Evolutionary conservation across 2,888 invertebrate species (phyloP).

Genomic region (Tetheella fluctuosa): DNA sequence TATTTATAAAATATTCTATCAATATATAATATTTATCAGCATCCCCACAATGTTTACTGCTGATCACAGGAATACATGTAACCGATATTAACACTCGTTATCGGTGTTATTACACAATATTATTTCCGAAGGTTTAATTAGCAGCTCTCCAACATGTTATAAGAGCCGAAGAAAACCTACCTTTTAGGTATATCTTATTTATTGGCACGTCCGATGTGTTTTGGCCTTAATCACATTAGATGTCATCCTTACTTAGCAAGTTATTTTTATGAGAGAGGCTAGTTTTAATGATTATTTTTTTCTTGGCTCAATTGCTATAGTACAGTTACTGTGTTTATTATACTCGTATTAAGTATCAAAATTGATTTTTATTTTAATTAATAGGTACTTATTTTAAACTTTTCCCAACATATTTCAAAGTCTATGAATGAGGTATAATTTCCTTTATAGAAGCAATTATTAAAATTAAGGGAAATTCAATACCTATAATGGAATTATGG

Average conservation of each 20-base stretch:
- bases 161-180: not conserved
- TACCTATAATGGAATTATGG: constrained; percentile 32
- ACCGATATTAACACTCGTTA: not conserved
- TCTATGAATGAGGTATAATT: not conserved
- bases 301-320: not conserved
- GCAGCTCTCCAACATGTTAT: constrained; percentile 13
- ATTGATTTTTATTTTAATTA: too few relatives aligned
- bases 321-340: too few relatives aligned
- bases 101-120: not conserved
- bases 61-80: not conserved
- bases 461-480: constrained; percentile 35
- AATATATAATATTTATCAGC: too few relatives aligned
- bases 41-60: not conserved
- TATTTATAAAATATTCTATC: too few relatives aligned
- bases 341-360: too few relatives aligned
- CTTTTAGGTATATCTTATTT: not conserved
- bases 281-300: too few relatives aligned
- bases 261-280: not conserved
- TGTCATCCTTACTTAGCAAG: constrained; percentile 21
- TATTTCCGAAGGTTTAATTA: not conserved
- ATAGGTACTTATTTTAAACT: too few relatives aligned
- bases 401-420: too few relatives aligned
- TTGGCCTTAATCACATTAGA: constrained; percentile 39
- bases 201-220: constrained; percentile 17
- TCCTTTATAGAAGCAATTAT: constrained; percentile 30